Evolutionary conservation across 2,797 vertebrate genomes (phyloP).

Genomic region (Typhlichthys subterraneus): DNA sequence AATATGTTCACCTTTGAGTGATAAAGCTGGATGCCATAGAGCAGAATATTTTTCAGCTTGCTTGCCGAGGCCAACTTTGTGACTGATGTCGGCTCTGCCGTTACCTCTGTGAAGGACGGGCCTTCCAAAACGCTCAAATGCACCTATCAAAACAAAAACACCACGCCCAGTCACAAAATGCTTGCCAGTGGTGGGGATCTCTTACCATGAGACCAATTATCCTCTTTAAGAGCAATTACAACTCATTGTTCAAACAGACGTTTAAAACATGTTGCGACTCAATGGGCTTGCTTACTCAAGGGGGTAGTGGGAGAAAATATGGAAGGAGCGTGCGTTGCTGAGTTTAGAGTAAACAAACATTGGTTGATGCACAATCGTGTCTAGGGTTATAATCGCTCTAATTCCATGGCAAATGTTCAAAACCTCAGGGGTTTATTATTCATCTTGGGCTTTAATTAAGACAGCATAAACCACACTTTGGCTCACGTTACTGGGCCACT

Average conservation of each 20-base stretch:
- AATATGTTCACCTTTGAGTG: conserved; percentile 81
- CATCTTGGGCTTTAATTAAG: conserved; percentile 32
- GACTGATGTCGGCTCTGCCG: conserved; percentile 66
- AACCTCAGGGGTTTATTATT: conserved; percentile 41
- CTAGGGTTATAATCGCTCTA: conserved; percentile 36
- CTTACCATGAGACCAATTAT: conserved; percentile 25
- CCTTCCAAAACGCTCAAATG: conserved; percentile 70
- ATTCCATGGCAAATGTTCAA: conserved; percentile 36
- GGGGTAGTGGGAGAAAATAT: conserved; percentile 16
- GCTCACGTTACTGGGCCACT: conserved; percentile 31
- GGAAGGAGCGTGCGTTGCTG: conserved; percentile 15
- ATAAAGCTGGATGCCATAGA: conserved; percentile 83
- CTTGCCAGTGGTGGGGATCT: conserved; percentile 16
- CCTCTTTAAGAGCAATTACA: conserved; percentile 30
- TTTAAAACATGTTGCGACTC: conserved; percentile 36
- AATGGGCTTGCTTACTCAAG: conserved; percentile 46
- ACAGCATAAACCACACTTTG: conserved; percentile 32
- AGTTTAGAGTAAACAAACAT: conserved; percentile 30
- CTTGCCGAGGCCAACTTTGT: conserved; percentile 77
- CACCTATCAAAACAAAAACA: conserved; percentile 79
- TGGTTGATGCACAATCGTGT: conserved; percentile 31
- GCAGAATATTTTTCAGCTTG: conserved; percentile 82
- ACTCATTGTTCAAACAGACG: conserved; percentile 43
- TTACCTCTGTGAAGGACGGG: conserved; percentile 48
- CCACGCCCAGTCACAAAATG: conserved; percentile 16